These are phyloP conservation scores for Cryptotis parvus DNA, from an alignment of 2,113 vertebrate genomes.

Conservation along the genomic window DNA sequence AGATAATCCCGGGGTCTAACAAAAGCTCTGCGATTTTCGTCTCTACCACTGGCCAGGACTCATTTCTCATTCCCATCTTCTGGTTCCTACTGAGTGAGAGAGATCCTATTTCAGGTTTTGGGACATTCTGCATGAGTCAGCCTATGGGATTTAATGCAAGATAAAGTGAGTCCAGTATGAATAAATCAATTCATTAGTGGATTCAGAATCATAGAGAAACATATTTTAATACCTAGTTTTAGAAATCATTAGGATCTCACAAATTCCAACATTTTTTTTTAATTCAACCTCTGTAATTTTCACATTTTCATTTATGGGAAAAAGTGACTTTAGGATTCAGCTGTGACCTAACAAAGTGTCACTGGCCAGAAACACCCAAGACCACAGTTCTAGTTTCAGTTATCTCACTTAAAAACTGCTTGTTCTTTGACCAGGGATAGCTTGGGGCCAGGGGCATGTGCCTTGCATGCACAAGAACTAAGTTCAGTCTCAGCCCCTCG, in stretches of 20 bases:
- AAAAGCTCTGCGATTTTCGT: conserved; percentile 16
- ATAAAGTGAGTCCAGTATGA: conserved; percentile 60
- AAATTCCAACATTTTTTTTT: conserved; percentile 2
- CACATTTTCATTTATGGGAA: background rate
- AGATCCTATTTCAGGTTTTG: conserved; percentile 60
- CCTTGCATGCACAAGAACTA: no score
- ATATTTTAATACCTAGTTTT: conserved; percentile 56
- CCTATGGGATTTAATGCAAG: conserved; percentile 30
- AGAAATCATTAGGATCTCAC: conserved; percentile 20
- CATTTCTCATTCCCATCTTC: conserved; percentile 54
- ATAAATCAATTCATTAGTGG: conserved; percentile 54
- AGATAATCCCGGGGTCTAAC: conserved; percentile 3
- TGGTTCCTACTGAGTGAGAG: conserved; percentile 19
- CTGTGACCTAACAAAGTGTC: background rate
- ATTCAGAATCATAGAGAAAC: conserved; percentile 39
- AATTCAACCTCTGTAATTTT: background rate
- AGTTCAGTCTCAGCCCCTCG: no score
- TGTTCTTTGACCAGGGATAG: background rate
- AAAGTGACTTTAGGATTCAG: background rate
- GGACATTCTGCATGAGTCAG: conserved; percentile 44
- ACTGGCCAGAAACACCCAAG: background rate
- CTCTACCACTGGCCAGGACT: background rate
- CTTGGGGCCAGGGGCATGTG: no score
- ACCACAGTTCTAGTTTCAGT: background rate
- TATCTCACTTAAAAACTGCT: background rate